Conservation (phyloP, 2,888 invertebrate species). For the Sepiola atlantica region DNA sequence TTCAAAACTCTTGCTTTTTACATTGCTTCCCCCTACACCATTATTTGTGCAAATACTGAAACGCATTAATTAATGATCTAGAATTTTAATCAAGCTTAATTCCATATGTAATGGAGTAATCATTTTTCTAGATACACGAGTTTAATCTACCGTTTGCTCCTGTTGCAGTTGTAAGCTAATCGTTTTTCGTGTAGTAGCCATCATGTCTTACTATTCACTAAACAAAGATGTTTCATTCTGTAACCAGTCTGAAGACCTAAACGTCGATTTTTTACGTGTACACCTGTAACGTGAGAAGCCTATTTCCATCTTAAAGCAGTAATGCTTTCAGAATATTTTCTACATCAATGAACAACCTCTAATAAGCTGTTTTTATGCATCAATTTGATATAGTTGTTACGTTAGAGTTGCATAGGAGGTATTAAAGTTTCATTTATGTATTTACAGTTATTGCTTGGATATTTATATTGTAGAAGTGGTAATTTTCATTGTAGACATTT, state of each 20-base stretch:
- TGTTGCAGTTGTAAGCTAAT: not conserved
- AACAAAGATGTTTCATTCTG: not conserved
- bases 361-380: too few species aligned
- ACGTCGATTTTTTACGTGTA: not conserved
- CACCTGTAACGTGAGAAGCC: too few species aligned
- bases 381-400: too few species aligned
- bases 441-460: not conserved
- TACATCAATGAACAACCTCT: too few species aligned
- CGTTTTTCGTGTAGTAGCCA: not conserved
- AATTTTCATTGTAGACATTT: too few species aligned
- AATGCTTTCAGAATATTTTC: too few species aligned
- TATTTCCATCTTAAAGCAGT: too few species aligned
- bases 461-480: too few species aligned
- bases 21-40: not conserved
- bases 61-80: not conserved
- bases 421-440: too few species aligned
- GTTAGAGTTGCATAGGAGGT: too few species aligned
- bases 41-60: not conserved
- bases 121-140: not conserved
- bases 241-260: conserved; percentile 3
- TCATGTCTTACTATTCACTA: not conserved
- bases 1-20: not conserved
- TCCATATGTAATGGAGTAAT: not conserved
- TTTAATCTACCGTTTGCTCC: not conserved
- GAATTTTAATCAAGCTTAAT: not conserved